Evolutionary conservation across 2,888 invertebrate genomes (phyloP).

Genomic region (Campoletis raptor): DNA sequence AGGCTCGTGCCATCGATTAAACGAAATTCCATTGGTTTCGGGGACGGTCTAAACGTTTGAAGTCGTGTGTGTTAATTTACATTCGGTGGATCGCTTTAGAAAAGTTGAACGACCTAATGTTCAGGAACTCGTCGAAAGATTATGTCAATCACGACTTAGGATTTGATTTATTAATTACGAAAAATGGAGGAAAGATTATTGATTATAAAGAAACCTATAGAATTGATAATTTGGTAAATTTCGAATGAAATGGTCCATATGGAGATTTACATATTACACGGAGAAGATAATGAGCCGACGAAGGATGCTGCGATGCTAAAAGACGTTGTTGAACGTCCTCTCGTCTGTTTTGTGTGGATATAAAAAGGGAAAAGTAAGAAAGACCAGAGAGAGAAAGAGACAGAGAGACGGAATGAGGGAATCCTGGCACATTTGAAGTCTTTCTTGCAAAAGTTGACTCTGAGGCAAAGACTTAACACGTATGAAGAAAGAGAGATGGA

Average conservation of each 20-base stretch:
- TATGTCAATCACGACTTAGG: background rate
- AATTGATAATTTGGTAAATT: background rate
- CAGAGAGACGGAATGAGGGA: slow-evolving; percentile 45
- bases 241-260: slow-evolving; percentile 5
- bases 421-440: slow-evolving; percentile 57
- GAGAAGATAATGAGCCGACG: slow-evolving; percentile 57
- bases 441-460: slow-evolving; percentile 36
- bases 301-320: slow-evolving; percentile 66
- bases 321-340: slow-evolving; percentile 40
- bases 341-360: slow-evolving; percentile 47
- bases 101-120: background rate
- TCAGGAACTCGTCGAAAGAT: background rate
- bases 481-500: slow-evolving; percentile 11
- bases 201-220: background rate
- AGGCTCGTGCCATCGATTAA: slow-evolving; percentile 50
- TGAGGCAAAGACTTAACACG: slow-evolving; percentile 48
- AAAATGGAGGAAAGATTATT: background rate
- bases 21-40: slow-evolving; percentile 27
- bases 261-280: slow-evolving; percentile 36
- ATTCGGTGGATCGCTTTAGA: background rate
- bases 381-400: slow-evolving; percentile 15
- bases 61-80: slow-evolving; percentile 18
- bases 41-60: slow-evolving; percentile 19
- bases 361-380: slow-evolving; percentile 6
- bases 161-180: background rate